phyloP scores from a whole-genome alignment of 2,113 vertebrate species.

The Ailurus styani region DNA sequence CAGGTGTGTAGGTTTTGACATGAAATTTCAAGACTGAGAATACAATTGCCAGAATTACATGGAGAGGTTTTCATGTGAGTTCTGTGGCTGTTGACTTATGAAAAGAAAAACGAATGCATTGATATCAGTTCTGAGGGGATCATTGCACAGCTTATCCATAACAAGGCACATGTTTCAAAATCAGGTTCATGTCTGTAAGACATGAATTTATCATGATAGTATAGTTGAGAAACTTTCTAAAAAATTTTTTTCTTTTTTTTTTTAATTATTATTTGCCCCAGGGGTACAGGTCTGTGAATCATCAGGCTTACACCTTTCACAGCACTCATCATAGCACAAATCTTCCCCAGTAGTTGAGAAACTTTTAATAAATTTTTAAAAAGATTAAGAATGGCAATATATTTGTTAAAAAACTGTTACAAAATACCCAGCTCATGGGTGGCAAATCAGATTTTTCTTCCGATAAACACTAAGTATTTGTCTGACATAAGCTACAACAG shows the following conservation, averaged over 20 bases:
- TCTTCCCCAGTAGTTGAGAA: neutral
- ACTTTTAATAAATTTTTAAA: neutral
- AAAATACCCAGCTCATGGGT: neutral
- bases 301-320: no score
- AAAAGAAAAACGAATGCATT: neutral
- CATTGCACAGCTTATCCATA: neutral
- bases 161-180: neutral
- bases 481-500: neutral
- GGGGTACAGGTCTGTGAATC: no score
- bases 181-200: neutral
- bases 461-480: neutral
- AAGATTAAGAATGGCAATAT: neutral
- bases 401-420: neutral
- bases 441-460: neutral
- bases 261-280: no score
- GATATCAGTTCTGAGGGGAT: neutral
- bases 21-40: slow-evolving; percentile 8
- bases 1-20: neutral
- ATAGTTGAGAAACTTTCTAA: neutral
- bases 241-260: no score
- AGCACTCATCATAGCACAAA: no score
- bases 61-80: neutral
- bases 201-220: neutral
- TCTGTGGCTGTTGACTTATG: neutral
- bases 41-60: neutral